Percentiles rank a stretch among this genome's conserved stretches.
Evolutionary conservation across 1,140 invertebrate species (phyloP).

Genomic region (Frieseomelitta varia): DNA sequence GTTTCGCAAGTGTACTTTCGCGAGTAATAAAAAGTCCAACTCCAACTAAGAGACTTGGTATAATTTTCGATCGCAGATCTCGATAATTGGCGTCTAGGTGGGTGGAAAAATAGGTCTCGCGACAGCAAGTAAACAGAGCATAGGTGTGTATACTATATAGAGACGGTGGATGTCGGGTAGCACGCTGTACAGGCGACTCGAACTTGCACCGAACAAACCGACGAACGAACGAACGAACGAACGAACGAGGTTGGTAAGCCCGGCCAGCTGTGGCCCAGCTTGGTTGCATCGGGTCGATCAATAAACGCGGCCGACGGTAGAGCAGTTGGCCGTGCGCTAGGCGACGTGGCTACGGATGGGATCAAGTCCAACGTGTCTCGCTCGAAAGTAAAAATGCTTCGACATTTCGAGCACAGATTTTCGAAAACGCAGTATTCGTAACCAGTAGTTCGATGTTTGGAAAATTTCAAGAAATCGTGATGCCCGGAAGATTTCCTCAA

Average conservation of each 20-base stretch:
- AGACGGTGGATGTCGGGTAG: not conserved
- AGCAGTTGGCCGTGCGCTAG: constrained; percentile 47
- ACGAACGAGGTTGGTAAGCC: constrained; percentile 53
- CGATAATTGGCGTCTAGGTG: not conserved
- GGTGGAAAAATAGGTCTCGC: constrained; percentile 42
- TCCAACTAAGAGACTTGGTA: not conserved
- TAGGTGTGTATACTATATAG: not conserved
- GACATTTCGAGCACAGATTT: too few species aligned
- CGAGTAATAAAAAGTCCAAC: not conserved
- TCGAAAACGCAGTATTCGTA: too few species aligned
- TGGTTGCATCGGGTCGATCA: constrained; percentile 64
- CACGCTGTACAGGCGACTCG: not conserved
- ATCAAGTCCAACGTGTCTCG: too few species aligned
- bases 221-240: not conserved
- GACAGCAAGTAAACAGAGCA: constrained; percentile 27
- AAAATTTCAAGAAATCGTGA: too few species aligned
- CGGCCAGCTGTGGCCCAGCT: constrained; percentile 62
- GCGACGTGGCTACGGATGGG: constrained; percentile 16
- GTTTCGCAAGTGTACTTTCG: too few species aligned
- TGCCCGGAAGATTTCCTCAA: too few species aligned
- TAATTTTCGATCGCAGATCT: not conserved
- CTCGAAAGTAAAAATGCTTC: too few species aligned
- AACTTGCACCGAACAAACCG: constrained; percentile 24
- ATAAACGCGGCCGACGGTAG: constrained; percentile 56
- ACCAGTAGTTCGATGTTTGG: too few species aligned